These are phyloP conservation scores for Wasmannia auropunctata DNA, from an alignment of 1,140 invertebrate species.

Conservation along the genomic window DNA sequence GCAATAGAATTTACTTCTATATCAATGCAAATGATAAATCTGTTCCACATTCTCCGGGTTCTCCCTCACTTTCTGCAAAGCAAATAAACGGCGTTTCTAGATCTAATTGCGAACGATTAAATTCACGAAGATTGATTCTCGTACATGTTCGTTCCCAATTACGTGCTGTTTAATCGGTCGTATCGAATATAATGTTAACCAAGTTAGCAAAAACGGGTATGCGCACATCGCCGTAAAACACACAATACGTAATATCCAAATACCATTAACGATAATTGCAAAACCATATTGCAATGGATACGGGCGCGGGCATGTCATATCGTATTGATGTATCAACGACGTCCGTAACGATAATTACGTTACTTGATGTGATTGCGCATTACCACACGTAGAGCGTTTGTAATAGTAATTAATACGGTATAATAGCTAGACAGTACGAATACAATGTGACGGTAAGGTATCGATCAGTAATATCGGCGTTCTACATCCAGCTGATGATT, in stretches of 20 bases:
- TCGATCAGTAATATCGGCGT: constrained; percentile 20
- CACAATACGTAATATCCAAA: constrained; percentile 48
- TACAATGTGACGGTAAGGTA: constrained; percentile 31
- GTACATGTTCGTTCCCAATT: constrained; percentile 23
- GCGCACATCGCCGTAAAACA: not conserved
- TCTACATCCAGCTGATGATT: not conserved
- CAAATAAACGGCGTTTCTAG: constrained; percentile 24
- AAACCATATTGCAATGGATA: constrained; percentile 40
- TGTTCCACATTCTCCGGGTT: too few relatives aligned
- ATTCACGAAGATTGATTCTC: constrained; percentile 39
- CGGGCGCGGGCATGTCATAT: constrained; percentile 8
- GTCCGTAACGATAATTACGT: constrained; percentile 52
- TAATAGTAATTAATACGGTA: constrained; percentile 64
- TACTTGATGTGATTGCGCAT: constrained; percentile 49
- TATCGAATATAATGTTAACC: constrained; percentile 49
- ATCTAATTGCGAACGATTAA: constrained; percentile 39
- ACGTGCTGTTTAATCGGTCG: constrained; percentile 22
- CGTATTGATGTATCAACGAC: constrained; percentile 36
- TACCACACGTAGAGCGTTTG: constrained; percentile 39
- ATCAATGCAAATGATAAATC: constrained; percentile 7
- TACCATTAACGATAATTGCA: constrained; percentile 55
- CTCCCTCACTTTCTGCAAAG: not conserved
- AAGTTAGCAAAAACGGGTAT: constrained; percentile 17
- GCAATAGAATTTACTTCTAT: constrained; percentile 30
- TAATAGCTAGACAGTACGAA: constrained; percentile 57